Percentiles rank a stretch among this genome's conserved stretches.
Conservation (phyloP, 2,888 invertebrate genomes). For the Pogonocherus hispidulus region DNA sequence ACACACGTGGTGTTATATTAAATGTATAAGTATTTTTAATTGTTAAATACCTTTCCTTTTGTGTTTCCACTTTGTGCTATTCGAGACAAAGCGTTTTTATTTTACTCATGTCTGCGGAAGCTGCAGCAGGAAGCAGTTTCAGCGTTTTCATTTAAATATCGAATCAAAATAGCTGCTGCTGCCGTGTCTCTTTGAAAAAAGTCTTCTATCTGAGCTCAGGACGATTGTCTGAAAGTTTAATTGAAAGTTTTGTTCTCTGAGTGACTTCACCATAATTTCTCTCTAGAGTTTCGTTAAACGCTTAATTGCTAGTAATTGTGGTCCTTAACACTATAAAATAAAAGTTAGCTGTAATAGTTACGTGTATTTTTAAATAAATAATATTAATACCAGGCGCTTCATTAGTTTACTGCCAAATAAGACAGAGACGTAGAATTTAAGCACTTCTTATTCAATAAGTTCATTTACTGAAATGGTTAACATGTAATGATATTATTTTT, state of each 20-base stretch:
- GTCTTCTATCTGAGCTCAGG: neutral
- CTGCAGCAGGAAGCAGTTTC: slow-evolving; percentile 21
- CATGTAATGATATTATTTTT: too few relatives aligned
- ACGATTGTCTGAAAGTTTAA: slow-evolving; percentile 22
- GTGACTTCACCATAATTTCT: slow-evolving; percentile 2
- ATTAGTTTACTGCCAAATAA: too few relatives aligned
- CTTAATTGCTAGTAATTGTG: too few relatives aligned
- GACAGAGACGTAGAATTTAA: too few relatives aligned
- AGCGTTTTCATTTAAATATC: slow-evolving; percentile 23
- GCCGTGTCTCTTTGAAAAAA: slow-evolving; percentile 4
- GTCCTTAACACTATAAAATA: too few relatives aligned
- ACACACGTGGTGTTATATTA: neutral
- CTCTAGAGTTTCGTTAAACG: neutral
- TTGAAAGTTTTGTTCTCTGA: slow-evolving; percentile 22
- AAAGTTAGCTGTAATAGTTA: too few relatives aligned
- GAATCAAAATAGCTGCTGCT: slow-evolving; percentile 14
- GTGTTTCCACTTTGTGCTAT: neutral
- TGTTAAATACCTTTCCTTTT: slow-evolving; percentile 27
- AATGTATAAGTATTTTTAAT: slow-evolving; percentile 16
- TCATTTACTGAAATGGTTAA: too few relatives aligned
- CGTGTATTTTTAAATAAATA: too few relatives aligned
- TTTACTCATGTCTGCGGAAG: slow-evolving; percentile 11
- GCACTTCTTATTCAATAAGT: too few relatives aligned
- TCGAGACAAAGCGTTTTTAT: slow-evolving; percentile 25
- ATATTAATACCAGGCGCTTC: too few relatives aligned